phyloP scores from a whole-genome alignment of 2,888 invertebrate genomes.

The Athrips mouffetella region DNA sequence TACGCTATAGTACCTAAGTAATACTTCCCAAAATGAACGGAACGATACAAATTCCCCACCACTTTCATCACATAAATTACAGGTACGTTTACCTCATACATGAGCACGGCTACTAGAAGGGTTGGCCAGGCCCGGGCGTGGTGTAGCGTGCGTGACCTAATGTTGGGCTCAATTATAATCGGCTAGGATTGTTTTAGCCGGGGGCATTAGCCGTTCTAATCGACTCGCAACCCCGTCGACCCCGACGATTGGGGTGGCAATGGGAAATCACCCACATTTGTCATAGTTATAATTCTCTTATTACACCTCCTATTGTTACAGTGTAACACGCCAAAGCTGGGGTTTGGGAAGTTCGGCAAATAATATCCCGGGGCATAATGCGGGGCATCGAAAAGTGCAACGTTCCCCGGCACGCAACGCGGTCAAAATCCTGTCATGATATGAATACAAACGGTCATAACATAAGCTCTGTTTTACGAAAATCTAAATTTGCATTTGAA shows the following conservation, averaged over 20 bases:
- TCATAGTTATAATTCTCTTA: conserved; percentile 18
- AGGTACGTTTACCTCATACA: not conserved
- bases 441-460: conserved; percentile 38
- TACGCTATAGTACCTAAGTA: too few relatives aligned
- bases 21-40: not conserved
- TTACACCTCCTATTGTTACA: conserved; percentile 5
- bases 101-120: conserved; percentile 9
- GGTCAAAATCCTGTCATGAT: conserved; percentile 48
- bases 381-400: conserved; percentile 40
- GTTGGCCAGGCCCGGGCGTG: conserved; percentile 38
- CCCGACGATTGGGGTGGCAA: conserved; percentile 15
- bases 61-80: not conserved
- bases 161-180: conserved; percentile 35
- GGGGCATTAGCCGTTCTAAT: conserved; percentile 29
- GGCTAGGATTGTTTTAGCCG: conserved; percentile 27
- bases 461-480: conserved; percentile 43
- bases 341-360: conserved; percentile 38
- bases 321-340: not conserved
- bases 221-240: conserved; percentile 18
- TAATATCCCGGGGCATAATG: conserved; percentile 35
- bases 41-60: too few relatives aligned
- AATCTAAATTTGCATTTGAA: conserved; percentile 67
- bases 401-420: conserved; percentile 50
- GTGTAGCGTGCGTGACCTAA: conserved; percentile 38
- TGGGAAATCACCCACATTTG: conserved; percentile 12